Evolutionary conservation across 2,113 vertebrate genomes (phyloP).

Genomic region (cat (Felis catus)): DNA sequence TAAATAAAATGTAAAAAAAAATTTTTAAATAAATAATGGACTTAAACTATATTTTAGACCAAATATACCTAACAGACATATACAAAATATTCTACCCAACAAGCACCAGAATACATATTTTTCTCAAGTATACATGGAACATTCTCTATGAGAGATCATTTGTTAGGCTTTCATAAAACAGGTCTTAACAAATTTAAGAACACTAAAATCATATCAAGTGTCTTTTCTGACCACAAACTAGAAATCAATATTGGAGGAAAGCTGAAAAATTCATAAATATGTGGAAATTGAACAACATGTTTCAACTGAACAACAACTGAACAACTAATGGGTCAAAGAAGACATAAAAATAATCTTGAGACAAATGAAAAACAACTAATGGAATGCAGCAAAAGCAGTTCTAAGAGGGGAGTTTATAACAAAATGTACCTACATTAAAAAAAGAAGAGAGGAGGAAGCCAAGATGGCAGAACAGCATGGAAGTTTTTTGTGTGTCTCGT

Average conservation of each 20-base stretch:
- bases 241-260: not conserved
- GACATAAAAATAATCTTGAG: not conserved
- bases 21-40: not conserved
- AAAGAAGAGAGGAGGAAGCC: no score
- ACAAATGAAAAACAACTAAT: not conserved
- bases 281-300: not conserved
- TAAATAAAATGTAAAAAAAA: no score
- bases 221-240: not conserved
- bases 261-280: not conserved
- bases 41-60: not conserved
- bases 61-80: not conserved
- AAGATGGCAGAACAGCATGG: no score
- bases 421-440: no score
- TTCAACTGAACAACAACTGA: no score
- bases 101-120: not conserved
- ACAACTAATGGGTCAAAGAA: no score
- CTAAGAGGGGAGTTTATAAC: no score
- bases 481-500: no score
- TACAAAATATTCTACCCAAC: not conserved
- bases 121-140: not conserved
- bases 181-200: not conserved
- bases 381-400: not conserved
- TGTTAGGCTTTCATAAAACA: not conserved
- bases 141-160: not conserved
- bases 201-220: not conserved